A percentile compares a stretch with the other conserved stretches of the same genome.
These are phyloP conservation scores for Cantharis nigra DNA, from an alignment of 2,888 invertebrate species.

Conservation along the genomic window DNA sequence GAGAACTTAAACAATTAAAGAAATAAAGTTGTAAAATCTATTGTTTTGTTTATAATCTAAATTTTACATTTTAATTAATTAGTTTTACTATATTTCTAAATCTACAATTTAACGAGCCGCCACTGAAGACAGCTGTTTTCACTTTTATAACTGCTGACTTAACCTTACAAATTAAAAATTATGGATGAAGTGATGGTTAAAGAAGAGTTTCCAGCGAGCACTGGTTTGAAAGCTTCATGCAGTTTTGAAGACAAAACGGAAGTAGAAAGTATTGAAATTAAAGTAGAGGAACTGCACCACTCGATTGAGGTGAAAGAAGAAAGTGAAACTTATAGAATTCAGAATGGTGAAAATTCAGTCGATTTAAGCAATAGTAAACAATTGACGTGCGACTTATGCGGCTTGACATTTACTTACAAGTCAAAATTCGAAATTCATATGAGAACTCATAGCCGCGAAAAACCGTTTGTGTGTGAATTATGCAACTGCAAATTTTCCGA, in stretches of 20 bases:
- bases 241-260: neutral
- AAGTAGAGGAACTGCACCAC: neutral
- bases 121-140: no score
- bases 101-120: no score
- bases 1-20: neutral
- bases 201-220: neutral
- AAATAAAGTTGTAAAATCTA: neutral
- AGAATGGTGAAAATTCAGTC: neutral
- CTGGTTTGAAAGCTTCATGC: neutral
- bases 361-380: neutral
- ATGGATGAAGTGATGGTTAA: neutral
- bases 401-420: neutral
- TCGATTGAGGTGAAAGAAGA: neutral
- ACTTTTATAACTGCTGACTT: neutral
- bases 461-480: neutral
- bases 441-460: neutral
- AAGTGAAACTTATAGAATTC: neutral
- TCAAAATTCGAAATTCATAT: neutral
- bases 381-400: neutral
- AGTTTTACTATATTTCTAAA: no score
- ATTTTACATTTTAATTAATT: no score
- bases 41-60: neutral
- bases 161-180: neutral
- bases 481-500: neutral
- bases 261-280: neutral